Conservation (phyloP, 2,888 invertebrate species). For the Melipona beecheii region DNA sequence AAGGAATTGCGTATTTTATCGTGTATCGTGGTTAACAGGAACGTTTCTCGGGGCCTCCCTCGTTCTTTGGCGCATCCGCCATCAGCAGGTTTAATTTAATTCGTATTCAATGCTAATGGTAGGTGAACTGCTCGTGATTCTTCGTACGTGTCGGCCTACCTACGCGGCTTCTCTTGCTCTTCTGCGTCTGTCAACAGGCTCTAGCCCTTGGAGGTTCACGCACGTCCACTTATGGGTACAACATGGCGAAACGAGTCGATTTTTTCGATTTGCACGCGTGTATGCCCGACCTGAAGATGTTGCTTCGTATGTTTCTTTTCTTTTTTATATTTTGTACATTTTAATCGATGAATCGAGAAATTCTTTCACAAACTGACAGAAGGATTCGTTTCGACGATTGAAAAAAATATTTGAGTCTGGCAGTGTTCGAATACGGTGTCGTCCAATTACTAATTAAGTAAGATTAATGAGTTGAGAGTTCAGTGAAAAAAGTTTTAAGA, state of each 20-base stretch:
- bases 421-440: no score
- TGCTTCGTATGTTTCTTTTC: neutral
- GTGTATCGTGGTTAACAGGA: conserved; percentile 35
- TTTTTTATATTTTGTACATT: no score
- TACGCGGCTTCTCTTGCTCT: conserved; percentile 55
- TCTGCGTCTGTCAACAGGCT: conserved; percentile 7
- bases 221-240: neutral
- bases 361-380: no score
- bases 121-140: conserved; percentile 68
- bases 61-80: conserved; percentile 50
- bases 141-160: conserved; percentile 59
- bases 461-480: no score
- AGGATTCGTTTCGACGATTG: no score
- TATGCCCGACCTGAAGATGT: neutral
- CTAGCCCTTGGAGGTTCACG: neutral
- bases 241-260: no score
- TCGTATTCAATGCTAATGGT: conserved; percentile 71
- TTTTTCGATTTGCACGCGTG: neutral
- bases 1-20: conserved; percentile 21
- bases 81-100: conserved; percentile 71
- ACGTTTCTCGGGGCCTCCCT: conserved; percentile 17
- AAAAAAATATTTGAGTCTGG: no score
- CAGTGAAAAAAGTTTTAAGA: no score
- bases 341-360: no score
- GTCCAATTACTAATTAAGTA: no score